phyloP scores from a whole-genome alignment of 64 coral and sea anemone species.

The Porites australiensis region DNA sequence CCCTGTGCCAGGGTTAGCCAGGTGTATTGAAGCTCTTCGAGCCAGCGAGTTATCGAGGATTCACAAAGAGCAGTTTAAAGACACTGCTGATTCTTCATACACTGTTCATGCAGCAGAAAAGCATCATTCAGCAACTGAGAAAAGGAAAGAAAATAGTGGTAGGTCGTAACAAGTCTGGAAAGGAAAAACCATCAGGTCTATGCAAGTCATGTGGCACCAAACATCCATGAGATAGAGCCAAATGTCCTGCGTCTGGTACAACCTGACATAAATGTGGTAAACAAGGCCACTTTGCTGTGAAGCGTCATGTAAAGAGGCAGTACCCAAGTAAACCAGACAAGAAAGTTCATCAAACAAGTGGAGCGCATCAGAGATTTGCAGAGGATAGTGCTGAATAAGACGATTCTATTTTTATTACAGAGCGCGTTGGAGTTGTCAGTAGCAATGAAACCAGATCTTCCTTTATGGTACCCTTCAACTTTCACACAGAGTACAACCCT shows the following conservation, averaged over 20 bases:
- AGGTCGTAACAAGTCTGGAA: neutral
- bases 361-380: too few species aligned
- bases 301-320: neutral
- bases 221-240: neutral
- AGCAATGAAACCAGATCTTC: neutral
- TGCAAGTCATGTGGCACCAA: slow-evolving; percentile 3
- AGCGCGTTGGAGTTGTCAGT: slow-evolving; percentile 22
- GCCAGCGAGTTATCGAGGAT: neutral
- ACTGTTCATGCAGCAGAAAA: neutral
- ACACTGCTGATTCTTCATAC: neutral
- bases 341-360: neutral
- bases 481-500: neutral
- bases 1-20: too few species aligned
- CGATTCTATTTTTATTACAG: neutral
- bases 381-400: neutral
- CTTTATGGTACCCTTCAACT: neutral
- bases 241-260: neutral
- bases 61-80: slow-evolving; percentile 25
- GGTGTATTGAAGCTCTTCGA: too few species aligned
- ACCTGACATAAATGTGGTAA: neutral
- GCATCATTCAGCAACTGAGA: neutral
- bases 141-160: neutral
- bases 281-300: neutral
- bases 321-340: neutral
- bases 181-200: neutral